phyloP scores from a whole-genome alignment of 2,888 invertebrate genomes.

The Sarcophaga subvicina region DNA sequence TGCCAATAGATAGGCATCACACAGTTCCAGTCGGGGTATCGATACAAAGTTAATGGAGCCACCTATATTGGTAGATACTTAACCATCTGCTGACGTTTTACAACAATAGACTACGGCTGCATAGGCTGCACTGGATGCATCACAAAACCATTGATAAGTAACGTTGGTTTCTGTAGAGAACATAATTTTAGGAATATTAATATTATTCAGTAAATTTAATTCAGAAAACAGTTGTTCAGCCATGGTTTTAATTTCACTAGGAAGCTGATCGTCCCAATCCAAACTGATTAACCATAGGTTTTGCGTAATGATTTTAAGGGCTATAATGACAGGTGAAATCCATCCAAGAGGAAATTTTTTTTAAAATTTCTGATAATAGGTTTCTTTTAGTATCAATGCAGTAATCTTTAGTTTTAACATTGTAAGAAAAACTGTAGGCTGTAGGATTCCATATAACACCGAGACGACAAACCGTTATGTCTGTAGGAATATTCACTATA shows the following conservation, averaged over 20 bases:
- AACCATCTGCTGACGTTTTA: too few species aligned
- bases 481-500: slow-evolving; percentile 17
- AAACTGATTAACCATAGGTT: too few species aligned
- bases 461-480: not conserved
- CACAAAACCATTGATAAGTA: too few species aligned
- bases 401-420: not conserved
- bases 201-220: not conserved
- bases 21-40: slow-evolving; percentile 23
- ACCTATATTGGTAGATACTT: too few species aligned
- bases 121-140: too few species aligned
- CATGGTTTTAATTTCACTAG: slow-evolving; percentile 11
- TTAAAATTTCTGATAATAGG: slow-evolving; percentile 33
- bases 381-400: slow-evolving; percentile 31
- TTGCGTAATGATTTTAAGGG: too few species aligned
- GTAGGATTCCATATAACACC: slow-evolving; percentile 11
- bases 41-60: slow-evolving; percentile 11
- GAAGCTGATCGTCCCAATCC: too few species aligned
- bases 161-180: not conserved
- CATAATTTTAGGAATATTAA: not conserved
- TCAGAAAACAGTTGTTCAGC: slow-evolving; percentile 22
- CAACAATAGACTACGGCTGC: too few species aligned
- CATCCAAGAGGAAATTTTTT: slow-evolving; percentile 21
- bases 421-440: slow-evolving; percentile 15
- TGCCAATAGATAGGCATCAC: slow-evolving; percentile 23
- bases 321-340: slow-evolving; percentile 25